Conservation (phyloP, 2,888 invertebrate species). For the Hypomecis atomaria region DNA sequence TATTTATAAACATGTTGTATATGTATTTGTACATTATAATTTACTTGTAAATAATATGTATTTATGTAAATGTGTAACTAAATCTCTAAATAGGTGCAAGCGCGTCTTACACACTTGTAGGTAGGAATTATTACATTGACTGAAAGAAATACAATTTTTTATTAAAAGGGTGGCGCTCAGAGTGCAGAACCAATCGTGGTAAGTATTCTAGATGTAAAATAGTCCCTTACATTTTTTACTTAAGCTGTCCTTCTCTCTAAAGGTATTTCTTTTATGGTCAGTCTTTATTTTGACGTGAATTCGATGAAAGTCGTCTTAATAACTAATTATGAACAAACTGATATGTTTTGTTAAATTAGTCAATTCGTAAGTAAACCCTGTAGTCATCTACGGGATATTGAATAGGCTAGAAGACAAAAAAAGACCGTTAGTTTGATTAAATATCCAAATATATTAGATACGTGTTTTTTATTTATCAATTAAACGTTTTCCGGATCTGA, state of each 20-base stretch:
- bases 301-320: no score
- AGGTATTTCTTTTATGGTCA: conserved; percentile 1
- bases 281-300: background rate
- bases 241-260: conserved; percentile 26
- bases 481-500: no score
- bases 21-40: background rate
- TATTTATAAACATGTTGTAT: no score
- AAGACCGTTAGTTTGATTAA: no score
- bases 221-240: conserved; percentile 9
- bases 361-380: no score
- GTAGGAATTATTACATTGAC: conserved; percentile 35
- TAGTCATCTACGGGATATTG: no score
- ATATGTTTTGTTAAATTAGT: no score
- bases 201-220: conserved; percentile 83
- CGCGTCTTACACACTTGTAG: background rate
- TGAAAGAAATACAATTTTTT: conserved; percentile 50
- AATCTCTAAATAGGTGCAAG: conserved; percentile 12
- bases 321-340: no score
- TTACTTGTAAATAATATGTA: conserved; percentile 4
- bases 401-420: no score
- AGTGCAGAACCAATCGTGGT: conserved; percentile 98
- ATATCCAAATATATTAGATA: no score
- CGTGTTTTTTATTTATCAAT: no score
- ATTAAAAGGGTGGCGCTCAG: conserved; percentile 90
- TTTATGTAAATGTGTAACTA: conserved; percentile 15